Conservation (phyloP, 2,888 invertebrate species). For the Diabrotica balteata region DNA sequence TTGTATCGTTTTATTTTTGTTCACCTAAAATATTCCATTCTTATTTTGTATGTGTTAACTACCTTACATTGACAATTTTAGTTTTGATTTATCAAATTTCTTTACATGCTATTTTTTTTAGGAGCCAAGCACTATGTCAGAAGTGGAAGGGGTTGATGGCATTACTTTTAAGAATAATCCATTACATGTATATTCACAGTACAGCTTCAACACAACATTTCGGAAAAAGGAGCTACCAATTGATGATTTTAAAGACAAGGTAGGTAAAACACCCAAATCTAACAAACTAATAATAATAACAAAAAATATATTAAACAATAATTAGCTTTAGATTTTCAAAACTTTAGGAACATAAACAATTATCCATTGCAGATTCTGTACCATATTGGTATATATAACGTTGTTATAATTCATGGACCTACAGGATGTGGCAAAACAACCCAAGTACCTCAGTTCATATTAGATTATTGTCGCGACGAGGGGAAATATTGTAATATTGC, state of each 20-base stretch:
- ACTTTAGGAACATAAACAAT: too few relatives aligned
- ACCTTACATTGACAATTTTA: too few relatives aligned
- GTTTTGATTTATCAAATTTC: not conserved
- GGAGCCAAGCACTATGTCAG: slow-evolving; percentile 33
- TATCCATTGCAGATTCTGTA: slow-evolving; percentile 68
- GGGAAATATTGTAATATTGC: slow-evolving; percentile 81
- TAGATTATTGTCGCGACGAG: slow-evolving; percentile 76
- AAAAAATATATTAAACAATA: too few relatives aligned
- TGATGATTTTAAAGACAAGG: slow-evolving; percentile 45
- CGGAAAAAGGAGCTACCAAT: slow-evolving; percentile 48
- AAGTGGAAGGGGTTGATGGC: slow-evolving; percentile 39
- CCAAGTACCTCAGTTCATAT: slow-evolving; percentile 90
- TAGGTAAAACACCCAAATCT: slow-evolving; percentile 17
- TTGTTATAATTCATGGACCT: slow-evolving; percentile 87
- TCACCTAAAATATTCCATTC: too few relatives aligned
- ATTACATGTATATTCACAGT: slow-evolving; percentile 43
- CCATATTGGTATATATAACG: slow-evolving; percentile 72
- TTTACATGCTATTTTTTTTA: slow-evolving; percentile 8
- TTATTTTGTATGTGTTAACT: too few relatives aligned
- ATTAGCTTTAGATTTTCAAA: too few relatives aligned
- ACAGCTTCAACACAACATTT: slow-evolving; percentile 44
- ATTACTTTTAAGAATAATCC: slow-evolving; percentile 34
- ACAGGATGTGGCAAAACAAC: slow-evolving; percentile 97
- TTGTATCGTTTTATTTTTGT: too few relatives aligned
- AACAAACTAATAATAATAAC: too few relatives aligned